Percentiles rank a stretch among this genome's conserved stretches.
These are phyloP conservation scores for Synanceia verrucosa DNA, from an alignment of 2,797 vertebrate genomes.

Conservation along the genomic window DNA sequence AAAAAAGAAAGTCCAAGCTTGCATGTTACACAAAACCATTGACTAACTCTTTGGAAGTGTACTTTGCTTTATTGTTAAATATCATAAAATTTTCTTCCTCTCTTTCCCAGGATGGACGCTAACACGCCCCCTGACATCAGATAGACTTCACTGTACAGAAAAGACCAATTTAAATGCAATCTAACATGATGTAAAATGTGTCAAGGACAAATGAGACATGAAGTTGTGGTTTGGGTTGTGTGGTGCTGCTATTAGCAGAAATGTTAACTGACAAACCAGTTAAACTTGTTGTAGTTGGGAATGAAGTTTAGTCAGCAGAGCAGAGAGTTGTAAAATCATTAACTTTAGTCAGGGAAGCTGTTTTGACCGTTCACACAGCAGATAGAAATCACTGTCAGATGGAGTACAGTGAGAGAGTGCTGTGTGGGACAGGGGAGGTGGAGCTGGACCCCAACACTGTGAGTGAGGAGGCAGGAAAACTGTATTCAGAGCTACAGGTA, in stretches of 20 bases:
- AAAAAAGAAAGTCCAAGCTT: slow-evolving; percentile 9
- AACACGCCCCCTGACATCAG: slow-evolving; percentile 49
- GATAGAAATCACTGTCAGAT: slow-evolving; percentile 51
- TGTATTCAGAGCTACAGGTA: slow-evolving; percentile 87
- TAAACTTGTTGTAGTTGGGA: slow-evolving; percentile 42
- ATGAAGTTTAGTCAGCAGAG: slow-evolving; percentile 23
- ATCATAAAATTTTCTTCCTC: background rate
- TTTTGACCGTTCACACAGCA: background rate
- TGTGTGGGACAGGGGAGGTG: slow-evolving; percentile 78
- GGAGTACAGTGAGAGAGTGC: slow-evolving; percentile 79
- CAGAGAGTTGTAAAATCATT: background rate
- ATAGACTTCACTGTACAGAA: slow-evolving; percentile 9
- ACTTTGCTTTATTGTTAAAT: background rate
- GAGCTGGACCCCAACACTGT: slow-evolving; percentile 85
- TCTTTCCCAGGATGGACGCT: slow-evolving; percentile 74
- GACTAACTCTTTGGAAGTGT: background rate
- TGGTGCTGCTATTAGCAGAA: slow-evolving; percentile 39
- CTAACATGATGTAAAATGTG: slow-evolving; percentile 21
- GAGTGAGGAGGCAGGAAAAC: slow-evolving; percentile 85
- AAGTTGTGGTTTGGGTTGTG: slow-evolving; percentile 44
- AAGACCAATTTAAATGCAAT: background rate
- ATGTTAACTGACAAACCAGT: slow-evolving; percentile 47
- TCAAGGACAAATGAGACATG: slow-evolving; percentile 5
- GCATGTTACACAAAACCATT: background rate
- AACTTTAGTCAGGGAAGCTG: background rate